These are phyloP conservation scores for Entelurus aequoreus DNA, from an alignment of 2,113 vertebrate genomes.

Conservation along the genomic window DNA sequence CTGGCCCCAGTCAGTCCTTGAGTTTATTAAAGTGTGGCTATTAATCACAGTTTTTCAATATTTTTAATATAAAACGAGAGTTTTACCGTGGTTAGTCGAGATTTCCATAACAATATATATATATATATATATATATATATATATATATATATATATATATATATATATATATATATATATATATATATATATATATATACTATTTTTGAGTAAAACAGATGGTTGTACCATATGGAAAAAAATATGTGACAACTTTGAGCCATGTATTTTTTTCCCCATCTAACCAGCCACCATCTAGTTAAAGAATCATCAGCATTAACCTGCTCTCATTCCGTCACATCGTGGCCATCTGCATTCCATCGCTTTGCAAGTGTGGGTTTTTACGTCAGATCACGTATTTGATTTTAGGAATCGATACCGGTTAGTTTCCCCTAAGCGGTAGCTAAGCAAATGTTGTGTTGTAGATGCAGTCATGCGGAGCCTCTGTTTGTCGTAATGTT, in stretches of 20 bases:
- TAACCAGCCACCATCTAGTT: conserved; percentile 11
- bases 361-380: conserved; percentile 15
- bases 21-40: too few relatives aligned
- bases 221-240: conserved; percentile 70
- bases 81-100: too few relatives aligned
- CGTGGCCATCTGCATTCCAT: background rate
- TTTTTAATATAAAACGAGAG: too few relatives aligned
- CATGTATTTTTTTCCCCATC: conserved; percentile 37
- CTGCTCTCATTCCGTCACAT: conserved; percentile 10
- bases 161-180: too few relatives aligned
- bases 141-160: too few relatives aligned
- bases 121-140: too few relatives aligned
- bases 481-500: conserved; percentile 66
- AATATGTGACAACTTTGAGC: conserved; percentile 58
- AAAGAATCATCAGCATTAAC: conserved; percentile 29
- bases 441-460: conserved; percentile 32
- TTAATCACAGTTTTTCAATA: too few relatives aligned
- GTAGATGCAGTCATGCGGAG: conserved; percentile 58
- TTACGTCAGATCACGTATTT: conserved; percentile 10
- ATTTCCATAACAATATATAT: too few relatives aligned
- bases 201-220: conserved; percentile 60
- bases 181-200: too few relatives aligned
- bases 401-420: background rate
- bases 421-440: conserved; percentile 28
- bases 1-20: too few relatives aligned